Base-by-base conservation (phyloP, 2,797 vertebrate species). In the Cirrhinus molitorella region DNA sequence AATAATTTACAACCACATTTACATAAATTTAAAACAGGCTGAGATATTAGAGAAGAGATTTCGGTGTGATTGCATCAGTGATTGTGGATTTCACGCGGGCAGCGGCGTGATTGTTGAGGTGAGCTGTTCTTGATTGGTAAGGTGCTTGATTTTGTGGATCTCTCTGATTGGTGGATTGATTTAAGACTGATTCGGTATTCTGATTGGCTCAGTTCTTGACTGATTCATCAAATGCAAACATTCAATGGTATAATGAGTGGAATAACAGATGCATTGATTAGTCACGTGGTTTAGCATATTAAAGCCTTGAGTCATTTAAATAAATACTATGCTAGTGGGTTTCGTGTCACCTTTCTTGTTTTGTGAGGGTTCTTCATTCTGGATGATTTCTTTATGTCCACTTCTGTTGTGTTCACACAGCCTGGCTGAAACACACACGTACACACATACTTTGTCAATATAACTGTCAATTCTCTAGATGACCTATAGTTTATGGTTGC, bases 351-450 rank as follows among this genome's bases (percentile, higher is more conserved):
- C 96, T 99, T 99, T 92, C 97, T 96, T 73, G 97, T 98, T 97
- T 98, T 98, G 93, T 98, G 97, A n/a, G 97, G 97, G 87, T 99
- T 99, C 95, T 95, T 97, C 97, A 98, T 99, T 94, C 98, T 96
- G 89, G 97, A 99, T 66, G 97, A 99, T 88, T 99, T 99, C 95
- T 99, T 99, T 91, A 99, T 99, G 94, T 99, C 98, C 84, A 98
- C 97, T 95, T 99, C 98, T 49, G 97, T 99, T 53, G 97, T 99
- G 91, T 99, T 99, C 91, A 99, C 98, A 93, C 97, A 99, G 87
- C 98, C 98, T 89, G 98, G 98, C 98, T 99, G 90, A 73, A 25
- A 87, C 31, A 74, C 75, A 75, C 40, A 79, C 63, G 73, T 25
- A 71, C 34, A 71, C 28, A 74, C 37, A 34, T 2, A 34, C 37